phyloP scores from a whole-genome alignment of 2,888 invertebrate genomes.

The Omphaloscelis lunosa region DNA sequence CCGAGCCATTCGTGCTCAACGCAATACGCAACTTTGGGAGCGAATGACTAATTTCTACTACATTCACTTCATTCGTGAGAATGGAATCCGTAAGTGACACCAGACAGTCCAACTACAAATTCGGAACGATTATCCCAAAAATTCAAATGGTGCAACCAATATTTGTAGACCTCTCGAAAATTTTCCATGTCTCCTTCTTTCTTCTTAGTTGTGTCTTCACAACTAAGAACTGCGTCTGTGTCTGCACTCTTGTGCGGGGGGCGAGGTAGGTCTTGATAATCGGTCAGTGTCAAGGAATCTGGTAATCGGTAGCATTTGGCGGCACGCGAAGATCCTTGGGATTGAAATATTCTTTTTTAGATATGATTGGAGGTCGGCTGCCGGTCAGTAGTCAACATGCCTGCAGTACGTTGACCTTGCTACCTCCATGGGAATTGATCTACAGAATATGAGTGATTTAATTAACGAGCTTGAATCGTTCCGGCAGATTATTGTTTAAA shows the following conservation, averaged over 20 bases:
- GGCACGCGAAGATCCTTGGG: slow-evolving; percentile 75
- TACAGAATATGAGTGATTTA: slow-evolving; percentile 18
- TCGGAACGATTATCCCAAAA: slow-evolving; percentile 66
- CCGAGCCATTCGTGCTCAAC: slow-evolving; percentile 61
- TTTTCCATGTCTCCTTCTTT: not conserved
- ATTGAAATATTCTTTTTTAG: slow-evolving; percentile 59
- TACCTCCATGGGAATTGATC: slow-evolving; percentile 46
- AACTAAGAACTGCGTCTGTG: too few species aligned
- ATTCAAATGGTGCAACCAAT: slow-evolving; percentile 51
- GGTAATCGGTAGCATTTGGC: slow-evolving; percentile 82
- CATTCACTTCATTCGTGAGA: slow-evolving; percentile 75
- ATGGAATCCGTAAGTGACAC: slow-evolving; percentile 78
- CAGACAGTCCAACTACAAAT: slow-evolving; percentile 61
- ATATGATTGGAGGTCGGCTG: slow-evolving; percentile 64
- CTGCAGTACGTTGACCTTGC: slow-evolving; percentile 62
- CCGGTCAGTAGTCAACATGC: slow-evolving; percentile 59
- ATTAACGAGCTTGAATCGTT: slow-evolving; percentile 45
- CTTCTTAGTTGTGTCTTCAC: not conserved
- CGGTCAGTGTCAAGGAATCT: slow-evolving; percentile 77
- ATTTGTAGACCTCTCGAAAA: slow-evolving; percentile 34
- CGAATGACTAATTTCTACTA: slow-evolving; percentile 63
- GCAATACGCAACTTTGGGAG: slow-evolving; percentile 56
- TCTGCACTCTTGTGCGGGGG: too few species aligned
- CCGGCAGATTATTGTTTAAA: slow-evolving; percentile 35
- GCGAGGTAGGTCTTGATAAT: slow-evolving; percentile 35